Base-by-base conservation (phyloP, 2,888 invertebrate species). In the Pterobdella sp. region DNA sequence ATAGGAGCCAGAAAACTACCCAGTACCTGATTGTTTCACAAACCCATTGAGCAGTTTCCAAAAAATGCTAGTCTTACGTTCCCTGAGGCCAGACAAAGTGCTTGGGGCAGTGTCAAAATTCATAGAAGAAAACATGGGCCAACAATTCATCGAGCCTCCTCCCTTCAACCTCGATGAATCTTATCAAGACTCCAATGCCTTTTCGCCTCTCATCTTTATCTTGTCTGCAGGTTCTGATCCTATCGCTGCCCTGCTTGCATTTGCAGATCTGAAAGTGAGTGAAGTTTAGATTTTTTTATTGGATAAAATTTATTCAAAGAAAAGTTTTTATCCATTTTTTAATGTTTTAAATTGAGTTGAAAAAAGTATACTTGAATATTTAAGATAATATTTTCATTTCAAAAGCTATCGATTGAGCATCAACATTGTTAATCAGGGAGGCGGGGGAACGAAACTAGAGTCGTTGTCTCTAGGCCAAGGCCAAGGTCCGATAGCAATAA, bases 161-260 rank as follows among this genome's bases (percentile, higher is more conserved):
- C 84, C 84, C 29, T 85, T 85, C 80, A 84, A 85, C 78, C 79
- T 85, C n/a, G 81, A 81, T 1, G 83, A 82, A 68, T 81, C 84
- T 3, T 85, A 82, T 74, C 79, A 78, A 29, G 85, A 85, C 80
- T 84, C 83, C 77, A 81, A 81, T 73, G 81, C 81, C 74, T 79
- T 79, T 67, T 79, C 84, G 10, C 84, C 85, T 0, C 79, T 85
- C 26, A 79, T 85, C 72, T 85, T 85, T 78, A 80, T 85, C n/a
- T 78, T 85, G 64, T 84, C 85, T 34, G 84, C 85, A 64, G 85
- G 85, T 49, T 84, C 84, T 42, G 85, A 85, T 77, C 85, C 85
- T 18, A 83, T 83, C 77, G 82, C 82, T 26, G 81, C 84, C 10
- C 78, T 85, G 10, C 80, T 85, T 42, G 84, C 84, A 78, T 85